Evolutionary conservation across 2,888 invertebrate species (phyloP), one percentile per base, ranked within the genome.

Genomic region (Argynnis bischoffii): DNA sequence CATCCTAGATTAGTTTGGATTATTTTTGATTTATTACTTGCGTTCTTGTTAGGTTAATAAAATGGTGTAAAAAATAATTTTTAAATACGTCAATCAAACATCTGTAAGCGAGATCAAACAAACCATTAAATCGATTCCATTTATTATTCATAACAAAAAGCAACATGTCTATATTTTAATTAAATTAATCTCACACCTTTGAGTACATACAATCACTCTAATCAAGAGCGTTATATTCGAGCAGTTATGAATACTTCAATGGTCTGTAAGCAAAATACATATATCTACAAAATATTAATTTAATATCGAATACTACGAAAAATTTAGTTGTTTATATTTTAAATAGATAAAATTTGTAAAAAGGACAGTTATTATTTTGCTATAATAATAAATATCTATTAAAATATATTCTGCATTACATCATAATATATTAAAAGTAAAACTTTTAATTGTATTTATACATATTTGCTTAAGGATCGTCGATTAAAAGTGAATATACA

Each of bases 161-260:
- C 63, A 60, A 66, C 63, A 78, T 78, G 74, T 73, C 69, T 70
- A 74, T 66, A 73, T 72, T 76, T 76, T 77, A 77, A 78, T 77
- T 76, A 73, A 75, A 77, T 78, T 76, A 76, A 76, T 75, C 73
- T 74, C 73, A 72, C 72, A 59, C 67, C 73, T 68, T 21, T 61
- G 61, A 73, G 71, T 76, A 66, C 69, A 73, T 64, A 77, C 81
- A 82, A 83, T 84, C 80, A 81, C 61, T 70, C 74, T 78, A 79
- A 81, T 82, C 80, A 80, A 78, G 76, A 76, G 76, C 76, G 75
- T 69, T 67, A 69, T 41, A 66, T 66, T 73, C 63, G 69, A 64
- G 46, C 69, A 68, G 69, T 66, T 72, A 68, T 67, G 55, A 60
- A 63, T 68, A 16, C 51, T 53, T 50, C 6, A 26, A n/a, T 3